phyloP scores from a whole-genome alignment of 2,888 invertebrate species.

The Drosophila robusta region DNA sequence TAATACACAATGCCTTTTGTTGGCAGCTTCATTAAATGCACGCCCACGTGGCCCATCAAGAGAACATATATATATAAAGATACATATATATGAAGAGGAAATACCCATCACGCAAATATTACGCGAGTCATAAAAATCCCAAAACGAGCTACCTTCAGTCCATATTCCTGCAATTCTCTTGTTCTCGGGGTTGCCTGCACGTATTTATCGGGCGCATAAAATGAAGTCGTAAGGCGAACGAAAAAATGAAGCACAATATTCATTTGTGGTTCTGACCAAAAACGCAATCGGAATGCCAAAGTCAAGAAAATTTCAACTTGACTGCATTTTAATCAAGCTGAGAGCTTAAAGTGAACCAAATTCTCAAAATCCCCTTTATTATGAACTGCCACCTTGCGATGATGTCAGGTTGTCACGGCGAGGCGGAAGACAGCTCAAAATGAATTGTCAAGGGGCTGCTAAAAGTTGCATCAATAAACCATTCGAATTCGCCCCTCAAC shows the following conservation, averaged over 20 bases:
- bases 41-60: constrained; percentile 47
- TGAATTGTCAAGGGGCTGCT: constrained; percentile 23
- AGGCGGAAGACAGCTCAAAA: neutral
- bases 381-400: constrained; percentile 29
- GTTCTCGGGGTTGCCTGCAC: constrained; percentile 51
- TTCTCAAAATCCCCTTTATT: constrained; percentile 37
- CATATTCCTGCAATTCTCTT: constrained; percentile 19
- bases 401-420: constrained; percentile 5
- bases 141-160: constrained; percentile 19
- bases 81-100: constrained; percentile 17
- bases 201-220: constrained; percentile 57
- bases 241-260: constrained; percentile 48
- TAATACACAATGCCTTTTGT: constrained; percentile 46
- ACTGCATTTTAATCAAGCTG: constrained; percentile 80
- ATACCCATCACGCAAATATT: constrained; percentile 62
- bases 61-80: neutral
- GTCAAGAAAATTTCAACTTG: constrained; percentile 72
- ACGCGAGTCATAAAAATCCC: constrained; percentile 65
- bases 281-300: constrained; percentile 46
- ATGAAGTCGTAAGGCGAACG: constrained; percentile 24
- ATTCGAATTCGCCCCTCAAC: constrained; percentile 1
- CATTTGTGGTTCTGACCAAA: constrained; percentile 46
- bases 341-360: constrained; percentile 48
- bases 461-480: constrained; percentile 34
- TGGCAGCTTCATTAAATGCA: constrained; percentile 73